Conservation (phyloP, 2,113 vertebrate genomes). For the Ochotona princeps region DNA sequence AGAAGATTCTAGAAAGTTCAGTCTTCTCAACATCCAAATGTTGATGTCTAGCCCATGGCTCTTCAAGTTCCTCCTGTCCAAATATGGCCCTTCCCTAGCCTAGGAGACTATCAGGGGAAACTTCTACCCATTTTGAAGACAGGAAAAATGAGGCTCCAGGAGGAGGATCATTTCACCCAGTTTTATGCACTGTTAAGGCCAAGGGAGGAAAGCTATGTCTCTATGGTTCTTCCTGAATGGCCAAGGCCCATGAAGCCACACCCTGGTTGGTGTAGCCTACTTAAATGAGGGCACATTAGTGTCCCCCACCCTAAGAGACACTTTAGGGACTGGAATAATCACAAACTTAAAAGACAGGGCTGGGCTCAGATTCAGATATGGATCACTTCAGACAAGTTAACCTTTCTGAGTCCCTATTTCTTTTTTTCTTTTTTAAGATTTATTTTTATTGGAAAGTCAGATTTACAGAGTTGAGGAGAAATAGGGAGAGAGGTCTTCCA, state of each 20-base stretch:
- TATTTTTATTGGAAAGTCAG: too few relatives aligned
- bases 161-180: not conserved
- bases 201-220: not conserved
- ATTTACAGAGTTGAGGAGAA: too few relatives aligned
- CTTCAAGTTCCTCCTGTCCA: not conserved
- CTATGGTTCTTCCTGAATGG: not conserved
- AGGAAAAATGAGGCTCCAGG: not conserved
- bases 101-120: not conserved
- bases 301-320: not conserved
- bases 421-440: too few relatives aligned
- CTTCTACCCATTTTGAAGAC: not conserved
- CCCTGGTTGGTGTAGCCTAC: not conserved
- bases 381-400: not conserved
- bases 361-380: not conserved
- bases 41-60: not conserved
- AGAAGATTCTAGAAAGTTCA: not conserved
- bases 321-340: not conserved
- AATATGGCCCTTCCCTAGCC: not conserved
- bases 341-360: not conserved
- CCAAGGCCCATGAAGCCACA: not conserved
- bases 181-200: not conserved
- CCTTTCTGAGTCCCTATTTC: not conserved
- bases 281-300: fast-evolving
- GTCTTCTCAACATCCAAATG: not conserved
- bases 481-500: too few relatives aligned